phyloP scores from a whole-genome alignment of 2,888 invertebrate genomes.

The Torymus aiolomorphi region DNA sequence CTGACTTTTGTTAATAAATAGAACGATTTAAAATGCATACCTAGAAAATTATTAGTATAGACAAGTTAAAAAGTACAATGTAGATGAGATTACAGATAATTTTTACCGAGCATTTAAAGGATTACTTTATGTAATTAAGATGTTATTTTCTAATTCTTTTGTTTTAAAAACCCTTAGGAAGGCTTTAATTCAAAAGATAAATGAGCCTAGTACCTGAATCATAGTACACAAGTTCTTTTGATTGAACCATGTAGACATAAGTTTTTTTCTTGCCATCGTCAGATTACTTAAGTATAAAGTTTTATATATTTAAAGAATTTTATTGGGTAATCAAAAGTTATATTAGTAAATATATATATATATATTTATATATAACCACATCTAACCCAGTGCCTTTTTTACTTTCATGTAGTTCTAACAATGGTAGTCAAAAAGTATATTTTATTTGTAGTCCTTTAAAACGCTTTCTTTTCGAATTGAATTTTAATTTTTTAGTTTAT shows the following conservation, averaged over 20 bases:
- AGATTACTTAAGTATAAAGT: constrained; percentile 16
- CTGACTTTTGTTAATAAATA: constrained; percentile 32
- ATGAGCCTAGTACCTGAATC: constrained; percentile 67
- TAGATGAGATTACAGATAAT: constrained; percentile 44
- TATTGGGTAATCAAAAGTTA: constrained; percentile 31
- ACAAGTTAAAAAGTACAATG: constrained; percentile 41
- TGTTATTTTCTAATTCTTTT: constrained; percentile 23
- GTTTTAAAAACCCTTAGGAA: constrained; percentile 21
- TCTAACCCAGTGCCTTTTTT: constrained; percentile 47
- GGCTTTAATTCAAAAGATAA: constrained; percentile 33
- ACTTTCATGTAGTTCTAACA: constrained; percentile 21
- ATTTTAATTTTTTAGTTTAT: constrained; percentile 5
- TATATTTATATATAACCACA: not conserved
- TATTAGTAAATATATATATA: constrained; percentile 15
- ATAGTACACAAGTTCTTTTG: constrained; percentile 63
- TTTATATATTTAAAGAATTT: constrained; percentile 24
- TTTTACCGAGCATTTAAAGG: constrained; percentile 38
- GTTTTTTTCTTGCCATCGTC: constrained; percentile 53
- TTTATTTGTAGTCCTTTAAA: constrained; percentile 45
- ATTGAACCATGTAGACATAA: constrained; percentile 58
- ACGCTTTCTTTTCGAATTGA: constrained; percentile 38
- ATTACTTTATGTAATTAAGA: constrained; percentile 23
- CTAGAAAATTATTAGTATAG: constrained; percentile 17
- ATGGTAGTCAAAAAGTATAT: constrained; percentile 17
- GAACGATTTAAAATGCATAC: constrained; percentile 7